Percentiles rank a stretch among this genome's conserved stretches.
Conservation (phyloP, 2,797 vertebrate genomes). For the Xiphorhynchus erythropygius region DNA sequence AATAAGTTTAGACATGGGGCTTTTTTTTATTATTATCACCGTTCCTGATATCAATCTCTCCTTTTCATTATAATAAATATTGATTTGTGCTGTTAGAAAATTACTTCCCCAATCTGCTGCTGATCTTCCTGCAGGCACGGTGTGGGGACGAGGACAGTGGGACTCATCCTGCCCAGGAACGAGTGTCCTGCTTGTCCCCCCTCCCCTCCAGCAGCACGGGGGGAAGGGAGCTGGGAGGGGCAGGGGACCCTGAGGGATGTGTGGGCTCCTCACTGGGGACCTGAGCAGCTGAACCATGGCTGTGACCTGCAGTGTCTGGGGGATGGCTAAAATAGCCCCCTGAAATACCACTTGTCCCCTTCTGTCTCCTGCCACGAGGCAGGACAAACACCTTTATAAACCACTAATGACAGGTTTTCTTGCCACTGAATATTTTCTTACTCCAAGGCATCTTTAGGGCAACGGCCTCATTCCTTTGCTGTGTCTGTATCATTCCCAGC, state of each 20-base stretch:
- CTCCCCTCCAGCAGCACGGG: neutral
- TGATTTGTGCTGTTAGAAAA: constrained; percentile 61
- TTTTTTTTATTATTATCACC: constrained; percentile 14
- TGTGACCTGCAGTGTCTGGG: neutral
- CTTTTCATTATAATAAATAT: constrained; percentile 64
- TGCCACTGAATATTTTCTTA: neutral
- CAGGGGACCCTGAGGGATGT: neutral
- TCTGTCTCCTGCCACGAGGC: neutral
- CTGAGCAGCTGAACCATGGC: neutral
- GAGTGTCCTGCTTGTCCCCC: neutral
- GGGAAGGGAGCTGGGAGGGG: neutral
- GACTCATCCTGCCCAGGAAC: neutral
- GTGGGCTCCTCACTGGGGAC: neutral
- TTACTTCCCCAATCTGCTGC: constrained; percentile 14
- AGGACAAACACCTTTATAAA: neutral
- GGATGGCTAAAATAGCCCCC: neutral
- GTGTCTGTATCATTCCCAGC: neutral
- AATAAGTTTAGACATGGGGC: constrained; percentile 8
- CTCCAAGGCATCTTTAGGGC: neutral
- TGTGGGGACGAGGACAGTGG: neutral
- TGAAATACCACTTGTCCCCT: neutral
- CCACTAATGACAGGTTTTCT: neutral
- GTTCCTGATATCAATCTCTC: constrained; percentile 47
- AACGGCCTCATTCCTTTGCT: neutral
- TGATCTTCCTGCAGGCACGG: neutral